These are phyloP conservation scores for Colletes latitarsis DNA, from an alignment of 1,140 invertebrate species.

Conservation along the genomic window DNA sequence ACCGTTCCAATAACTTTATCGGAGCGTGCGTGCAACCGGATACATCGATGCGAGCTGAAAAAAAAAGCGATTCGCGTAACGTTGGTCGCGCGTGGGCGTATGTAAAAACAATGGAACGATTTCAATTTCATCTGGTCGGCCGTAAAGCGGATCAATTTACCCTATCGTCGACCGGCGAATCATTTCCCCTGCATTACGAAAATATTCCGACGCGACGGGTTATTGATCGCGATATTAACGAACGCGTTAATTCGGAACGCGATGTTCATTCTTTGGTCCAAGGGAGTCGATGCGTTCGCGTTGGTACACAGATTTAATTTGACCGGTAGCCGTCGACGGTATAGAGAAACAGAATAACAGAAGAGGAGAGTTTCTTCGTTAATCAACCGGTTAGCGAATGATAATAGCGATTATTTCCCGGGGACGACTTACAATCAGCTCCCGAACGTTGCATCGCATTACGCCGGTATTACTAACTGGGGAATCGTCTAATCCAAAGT, in stretches of 20 bases:
- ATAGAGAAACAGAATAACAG: not conserved
- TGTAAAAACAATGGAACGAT: conserved; percentile 26
- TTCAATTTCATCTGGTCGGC: conserved; percentile 9
- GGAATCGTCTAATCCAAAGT: conserved; percentile 65
- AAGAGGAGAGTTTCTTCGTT: conserved; percentile 12
- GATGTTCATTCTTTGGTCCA: too few relatives aligned
- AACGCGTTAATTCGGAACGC: not conserved
- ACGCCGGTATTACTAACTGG: conserved; percentile 61
- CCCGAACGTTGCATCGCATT: conserved; percentile 47
- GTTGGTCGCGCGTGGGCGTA: not conserved
- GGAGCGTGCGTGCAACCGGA: conserved; percentile 7
- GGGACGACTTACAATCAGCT: conserved; percentile 55
- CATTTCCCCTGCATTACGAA: not conserved
- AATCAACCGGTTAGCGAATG: conserved; percentile 44
- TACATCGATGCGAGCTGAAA: not conserved
- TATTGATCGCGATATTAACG: not conserved
- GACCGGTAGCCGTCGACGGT: too few relatives aligned
- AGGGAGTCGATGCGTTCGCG: too few relatives aligned
- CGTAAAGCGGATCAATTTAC: conserved; percentile 17
- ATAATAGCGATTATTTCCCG: conserved; percentile 44
- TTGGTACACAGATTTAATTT: too few relatives aligned
- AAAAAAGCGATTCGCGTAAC: conserved; percentile 7
- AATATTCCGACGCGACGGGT: not conserved
- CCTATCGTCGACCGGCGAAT: not conserved
- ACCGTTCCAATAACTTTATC: not conserved